Conservation (phyloP, 2,888 invertebrate genomes). For the Epirrhoe alternata region DNA sequence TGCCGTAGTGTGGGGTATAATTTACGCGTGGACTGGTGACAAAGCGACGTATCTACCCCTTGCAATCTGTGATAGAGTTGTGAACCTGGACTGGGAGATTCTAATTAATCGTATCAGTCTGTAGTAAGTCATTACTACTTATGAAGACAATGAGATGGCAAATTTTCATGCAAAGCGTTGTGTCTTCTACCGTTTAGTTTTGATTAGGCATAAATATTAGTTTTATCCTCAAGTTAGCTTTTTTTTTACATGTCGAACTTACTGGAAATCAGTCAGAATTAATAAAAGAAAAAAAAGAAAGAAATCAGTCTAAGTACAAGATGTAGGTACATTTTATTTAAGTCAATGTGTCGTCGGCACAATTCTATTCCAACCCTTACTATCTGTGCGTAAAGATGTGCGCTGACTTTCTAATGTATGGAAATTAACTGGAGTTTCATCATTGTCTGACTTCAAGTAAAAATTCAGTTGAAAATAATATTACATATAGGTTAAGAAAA, state of each 20-base stretch:
- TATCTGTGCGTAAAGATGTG: slow-evolving; percentile 54
- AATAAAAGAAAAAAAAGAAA: neutral
- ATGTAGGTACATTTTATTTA: neutral
- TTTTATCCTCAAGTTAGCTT: neutral
- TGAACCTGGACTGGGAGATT: slow-evolving; percentile 4
- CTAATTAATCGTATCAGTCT: neutral
- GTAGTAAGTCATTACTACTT: neutral
- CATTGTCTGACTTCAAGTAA: slow-evolving; percentile 32
- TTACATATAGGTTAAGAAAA: neutral
- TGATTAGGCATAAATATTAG: neutral
- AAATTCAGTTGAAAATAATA: slow-evolving; percentile 18
- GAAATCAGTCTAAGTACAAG: neutral
- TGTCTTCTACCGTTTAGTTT: neutral
- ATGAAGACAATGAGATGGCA: neutral
- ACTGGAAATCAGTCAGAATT: neutral
- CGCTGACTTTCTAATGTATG: slow-evolving; percentile 44
- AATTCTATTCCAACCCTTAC: slow-evolving; percentile 37
- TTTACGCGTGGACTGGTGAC: slow-evolving; percentile 62
- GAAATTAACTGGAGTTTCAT: slow-evolving; percentile 37
- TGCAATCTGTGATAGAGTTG: slow-evolving; percentile 48
- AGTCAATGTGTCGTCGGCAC: neutral
- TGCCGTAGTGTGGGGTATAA: slow-evolving; percentile 56
- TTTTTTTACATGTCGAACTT: neutral
- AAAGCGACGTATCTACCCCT: slow-evolving; percentile 51
- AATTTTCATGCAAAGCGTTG: neutral